phyloP scores from a whole-genome alignment of 2,888 invertebrate genomes.

The Eilema sororculum region DNA sequence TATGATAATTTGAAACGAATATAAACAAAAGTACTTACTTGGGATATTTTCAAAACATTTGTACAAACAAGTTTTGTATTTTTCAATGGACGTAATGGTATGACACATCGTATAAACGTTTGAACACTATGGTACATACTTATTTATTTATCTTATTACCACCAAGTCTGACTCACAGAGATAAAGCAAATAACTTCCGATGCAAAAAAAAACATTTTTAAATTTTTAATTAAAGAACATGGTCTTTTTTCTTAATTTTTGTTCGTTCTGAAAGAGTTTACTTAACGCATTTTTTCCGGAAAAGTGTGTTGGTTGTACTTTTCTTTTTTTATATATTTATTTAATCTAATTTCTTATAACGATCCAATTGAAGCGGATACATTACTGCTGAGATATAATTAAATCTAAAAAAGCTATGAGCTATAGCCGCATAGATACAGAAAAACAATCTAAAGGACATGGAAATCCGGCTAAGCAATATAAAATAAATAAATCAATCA shows the following conservation, averaged over 20 bases:
- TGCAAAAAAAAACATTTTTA: background rate
- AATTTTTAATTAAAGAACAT: too few species aligned
- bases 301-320: too few species aligned
- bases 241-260: too few species aligned
- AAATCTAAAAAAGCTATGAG: background rate
- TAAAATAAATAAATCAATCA: background rate
- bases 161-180: conserved; percentile 32
- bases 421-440: background rate
- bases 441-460: conserved; percentile 9
- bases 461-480: conserved; percentile 12
- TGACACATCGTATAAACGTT: conserved; percentile 38
- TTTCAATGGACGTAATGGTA: conserved; percentile 17
- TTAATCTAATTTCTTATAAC: too few species aligned
- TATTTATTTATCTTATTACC: conserved; percentile 28
- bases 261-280: too few species aligned
- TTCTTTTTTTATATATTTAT: too few species aligned
- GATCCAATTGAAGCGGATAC: too few species aligned
- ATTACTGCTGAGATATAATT: too few species aligned
- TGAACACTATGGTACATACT: conserved; percentile 7
- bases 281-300: too few species aligned
- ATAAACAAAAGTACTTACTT: conserved; percentile 6
- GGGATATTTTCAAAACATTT: conserved; percentile 31
- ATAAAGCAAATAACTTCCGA: conserved; percentile 1
- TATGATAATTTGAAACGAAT: conserved; percentile 14
- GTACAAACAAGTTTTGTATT: conserved; percentile 33